Evolutionary conservation across 2,888 invertebrate species (phyloP).

Genomic region (Amiota mariae): DNA sequence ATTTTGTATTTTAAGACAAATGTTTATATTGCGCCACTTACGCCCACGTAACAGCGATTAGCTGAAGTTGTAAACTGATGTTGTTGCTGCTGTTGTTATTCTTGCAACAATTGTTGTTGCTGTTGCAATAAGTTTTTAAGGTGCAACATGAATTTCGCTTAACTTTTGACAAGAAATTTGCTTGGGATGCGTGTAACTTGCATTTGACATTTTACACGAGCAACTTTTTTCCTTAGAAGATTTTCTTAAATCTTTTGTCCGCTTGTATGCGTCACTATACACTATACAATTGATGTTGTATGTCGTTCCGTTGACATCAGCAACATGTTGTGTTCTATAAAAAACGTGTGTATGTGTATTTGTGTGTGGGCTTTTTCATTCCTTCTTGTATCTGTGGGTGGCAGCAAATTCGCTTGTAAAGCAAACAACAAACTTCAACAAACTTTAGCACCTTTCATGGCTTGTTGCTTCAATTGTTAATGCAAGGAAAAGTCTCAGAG

Average conservation of each 20-base stretch:
- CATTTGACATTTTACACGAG: slow-evolving; percentile 23
- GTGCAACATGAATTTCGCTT: not conserved
- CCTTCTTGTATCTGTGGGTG: slow-evolving; percentile 3
- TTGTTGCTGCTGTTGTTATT: not conserved
- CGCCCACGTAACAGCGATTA: slow-evolving; percentile 25
- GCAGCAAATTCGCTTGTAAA: not conserved
- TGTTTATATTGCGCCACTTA: not conserved
- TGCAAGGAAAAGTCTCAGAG: not conserved
- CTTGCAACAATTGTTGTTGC: not conserved
- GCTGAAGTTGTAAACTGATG: slow-evolving; percentile 4
- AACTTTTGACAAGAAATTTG: slow-evolving; percentile 20
- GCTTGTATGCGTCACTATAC: not conserved
- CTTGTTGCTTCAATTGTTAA: not conserved
- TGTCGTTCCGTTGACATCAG: slow-evolving; percentile 6
- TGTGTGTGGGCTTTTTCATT: slow-evolving; percentile 19
- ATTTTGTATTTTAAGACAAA: not conserved
- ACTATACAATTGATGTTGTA: slow-evolving; percentile 18
- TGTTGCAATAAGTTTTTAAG: not conserved
- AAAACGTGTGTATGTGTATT: not conserved
- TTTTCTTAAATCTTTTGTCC: not conserved
- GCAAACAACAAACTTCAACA: slow-evolving; percentile 14
- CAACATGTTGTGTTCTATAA: slow-evolving; percentile 2
- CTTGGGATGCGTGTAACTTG: slow-evolving; percentile 14
- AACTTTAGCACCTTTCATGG: slow-evolving; percentile 22
- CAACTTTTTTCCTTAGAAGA: not conserved